phyloP scores from a whole-genome alignment of 2,797 vertebrate genomes.

The Girardinus metallicus region DNA sequence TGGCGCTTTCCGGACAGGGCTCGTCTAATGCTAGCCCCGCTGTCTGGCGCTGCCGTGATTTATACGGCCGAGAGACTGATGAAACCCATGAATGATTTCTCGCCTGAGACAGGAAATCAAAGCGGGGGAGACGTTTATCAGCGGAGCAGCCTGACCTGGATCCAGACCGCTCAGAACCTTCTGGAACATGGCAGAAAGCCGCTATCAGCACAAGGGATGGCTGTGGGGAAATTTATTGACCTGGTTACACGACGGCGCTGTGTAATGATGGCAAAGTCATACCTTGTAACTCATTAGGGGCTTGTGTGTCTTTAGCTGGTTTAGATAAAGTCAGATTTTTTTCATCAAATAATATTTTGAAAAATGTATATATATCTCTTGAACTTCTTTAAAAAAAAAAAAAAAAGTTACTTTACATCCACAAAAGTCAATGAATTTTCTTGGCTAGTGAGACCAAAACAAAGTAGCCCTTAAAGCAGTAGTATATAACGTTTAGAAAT shows the following conservation, averaged over 20 bases:
- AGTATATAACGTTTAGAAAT: too few relatives aligned
- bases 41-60: slow-evolving; percentile 70
- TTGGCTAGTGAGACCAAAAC: neutral
- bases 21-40: slow-evolving; percentile 33
- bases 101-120: slow-evolving; percentile 75
- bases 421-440: neutral
- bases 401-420: neutral
- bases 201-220: slow-evolving; percentile 17
- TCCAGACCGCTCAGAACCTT: slow-evolving; percentile 22
- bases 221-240: slow-evolving; percentile 25
- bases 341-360: too few relatives aligned
- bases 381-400: neutral
- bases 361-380: neutral
- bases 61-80: slow-evolving; percentile 63
- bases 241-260: slow-evolving; percentile 2
- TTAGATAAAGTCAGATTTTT: neutral
- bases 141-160: slow-evolving; percentile 68
- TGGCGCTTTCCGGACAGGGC: slow-evolving; percentile 62
- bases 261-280: neutral
- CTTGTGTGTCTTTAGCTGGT: neutral
- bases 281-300: neutral
- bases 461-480: neutral
- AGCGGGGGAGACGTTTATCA: slow-evolving; percentile 63
- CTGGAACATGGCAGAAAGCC: slow-evolving; percentile 41
- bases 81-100: slow-evolving; percentile 72